phyloP scores from a whole-genome alignment of 30 jellyfish, hydroid and myxozoan species.

The Aurelia aurita region DNA sequence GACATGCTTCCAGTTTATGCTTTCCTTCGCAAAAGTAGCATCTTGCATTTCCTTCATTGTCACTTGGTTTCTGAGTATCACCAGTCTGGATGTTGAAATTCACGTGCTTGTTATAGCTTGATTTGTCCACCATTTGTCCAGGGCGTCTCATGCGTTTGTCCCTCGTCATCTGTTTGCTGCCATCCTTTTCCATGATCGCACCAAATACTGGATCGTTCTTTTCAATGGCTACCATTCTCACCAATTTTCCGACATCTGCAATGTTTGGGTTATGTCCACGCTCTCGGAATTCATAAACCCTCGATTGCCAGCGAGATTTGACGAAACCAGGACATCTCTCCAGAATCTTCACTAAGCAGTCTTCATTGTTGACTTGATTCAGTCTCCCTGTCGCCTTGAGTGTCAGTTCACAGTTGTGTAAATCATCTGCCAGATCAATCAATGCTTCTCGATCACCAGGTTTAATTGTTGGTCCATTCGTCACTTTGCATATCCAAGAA shows the following conservation, averaged over 20 bases:
- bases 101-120: neutral
- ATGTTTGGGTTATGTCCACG: slow-evolving; percentile 35
- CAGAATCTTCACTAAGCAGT: slow-evolving; percentile 2
- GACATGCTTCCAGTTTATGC: neutral
- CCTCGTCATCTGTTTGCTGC: neutral
- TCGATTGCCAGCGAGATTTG: slow-evolving; percentile 36
- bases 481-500: slow-evolving; percentile 32
- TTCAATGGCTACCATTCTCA: slow-evolving; percentile 9
- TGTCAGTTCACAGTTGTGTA: slow-evolving; percentile 42
- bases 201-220: slow-evolving; percentile 61
- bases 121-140: slow-evolving; percentile 1
- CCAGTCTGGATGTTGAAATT: neutral
- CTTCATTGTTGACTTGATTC: slow-evolving; percentile 22
- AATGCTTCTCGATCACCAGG: slow-evolving; percentile 54
- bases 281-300: slow-evolving; percentile 27
- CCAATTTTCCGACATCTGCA: slow-evolving; percentile 17
- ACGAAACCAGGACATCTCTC: slow-evolving; percentile 22
- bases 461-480: slow-evolving; percentile 41
- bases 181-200: slow-evolving; percentile 24
- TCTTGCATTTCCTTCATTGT: neutral
- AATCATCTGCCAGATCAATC: slow-evolving; percentile 48
- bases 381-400: slow-evolving; percentile 42
- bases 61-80: too few species aligned
- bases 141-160: neutral
- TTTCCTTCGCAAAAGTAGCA: slow-evolving; percentile 7